Base-by-base conservation (phyloP, 1,140 invertebrate species). In the Drosophila lowei region DNA sequence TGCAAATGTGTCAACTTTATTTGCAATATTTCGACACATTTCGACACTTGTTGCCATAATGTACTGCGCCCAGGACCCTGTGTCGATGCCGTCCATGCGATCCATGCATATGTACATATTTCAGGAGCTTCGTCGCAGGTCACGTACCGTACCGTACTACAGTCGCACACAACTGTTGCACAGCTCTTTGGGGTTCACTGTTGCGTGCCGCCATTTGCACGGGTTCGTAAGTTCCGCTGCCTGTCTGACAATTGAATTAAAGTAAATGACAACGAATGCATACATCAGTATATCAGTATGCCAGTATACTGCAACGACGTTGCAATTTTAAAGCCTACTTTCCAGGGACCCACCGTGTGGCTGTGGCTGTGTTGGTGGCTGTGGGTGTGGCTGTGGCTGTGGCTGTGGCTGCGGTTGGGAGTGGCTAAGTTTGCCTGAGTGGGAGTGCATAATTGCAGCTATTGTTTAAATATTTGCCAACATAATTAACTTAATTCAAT, bases 401-500 rank as follows among this genome's bases (percentile, higher is more conserved):
- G 2, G 3, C 44, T 4, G 18, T 11, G 6, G n/a, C 23, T 50
- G 25, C 21, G 2, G 5, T 23, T 4, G 21, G 21, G 38, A 9
- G 7, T 30, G 30, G 8, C 30, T 9, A 30, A 16, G 41, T 47
- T 9, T 58, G 34, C 43, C 48, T 46, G 50, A 55, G 56, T 16
- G 52, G 50, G 44, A 16, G 50, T 72, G 72, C 64, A 88, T 88
- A 88, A 89, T 88, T 81, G 80, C 77, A 44, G 77, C 77, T 72
- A 90, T 90, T 90, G 89, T 89, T 85, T 90, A 90, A 90, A 90
- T 90, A 90, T 90, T 90, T 90, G 88, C 84, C 77, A 75, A 89
- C 89, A 89, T 90, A 89, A 90, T 90, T 90, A 90, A 90, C 89
- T 90, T 90, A 90, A 90, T 90, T 90, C 83, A 90, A 90, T 90